Conservation (phyloP, 2,888 invertebrate genomes). For the Chymomyza amoena region DNA sequence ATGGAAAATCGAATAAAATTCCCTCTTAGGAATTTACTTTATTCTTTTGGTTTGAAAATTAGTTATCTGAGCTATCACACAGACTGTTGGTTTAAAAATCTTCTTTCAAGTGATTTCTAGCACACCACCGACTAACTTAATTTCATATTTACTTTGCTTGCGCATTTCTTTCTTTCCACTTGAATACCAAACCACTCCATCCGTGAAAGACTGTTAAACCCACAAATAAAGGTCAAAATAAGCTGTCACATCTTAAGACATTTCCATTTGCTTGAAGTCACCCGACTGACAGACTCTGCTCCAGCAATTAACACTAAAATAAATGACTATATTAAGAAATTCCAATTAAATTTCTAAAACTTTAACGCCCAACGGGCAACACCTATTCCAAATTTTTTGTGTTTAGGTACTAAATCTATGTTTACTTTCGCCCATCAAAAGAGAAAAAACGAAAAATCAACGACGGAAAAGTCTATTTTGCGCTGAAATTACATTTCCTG, state of each 20-base stretch:
- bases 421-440: conserved; percentile 68
- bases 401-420: conserved; percentile 22
- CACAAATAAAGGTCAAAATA: neutral
- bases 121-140: neutral
- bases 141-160: neutral
- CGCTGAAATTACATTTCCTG: conserved; percentile 72
- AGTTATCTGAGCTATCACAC: too few relatives aligned
- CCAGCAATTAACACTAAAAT: neutral
- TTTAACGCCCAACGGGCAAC: conserved; percentile 44
- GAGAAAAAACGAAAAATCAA: conserved; percentile 41
- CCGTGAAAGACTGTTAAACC: neutral
- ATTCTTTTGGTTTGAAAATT: too few relatives aligned
- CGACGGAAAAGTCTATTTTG: conserved; percentile 58
- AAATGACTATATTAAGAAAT: conserved; percentile 62
- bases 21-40: too few relatives aligned
- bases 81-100: too few relatives aligned
- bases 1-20: too few relatives aligned
- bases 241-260: neutral
- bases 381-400: conserved; percentile 22
- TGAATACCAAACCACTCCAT: neutral
- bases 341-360: conserved; percentile 46
- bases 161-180: neutral
- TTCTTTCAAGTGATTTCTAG: neutral
- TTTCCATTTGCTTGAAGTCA: neutral
- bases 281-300: neutral